Evolutionary conservation across 2,113 vertebrate genomes (phyloP).

Genomic region (Cryptotis parvus): DNA sequence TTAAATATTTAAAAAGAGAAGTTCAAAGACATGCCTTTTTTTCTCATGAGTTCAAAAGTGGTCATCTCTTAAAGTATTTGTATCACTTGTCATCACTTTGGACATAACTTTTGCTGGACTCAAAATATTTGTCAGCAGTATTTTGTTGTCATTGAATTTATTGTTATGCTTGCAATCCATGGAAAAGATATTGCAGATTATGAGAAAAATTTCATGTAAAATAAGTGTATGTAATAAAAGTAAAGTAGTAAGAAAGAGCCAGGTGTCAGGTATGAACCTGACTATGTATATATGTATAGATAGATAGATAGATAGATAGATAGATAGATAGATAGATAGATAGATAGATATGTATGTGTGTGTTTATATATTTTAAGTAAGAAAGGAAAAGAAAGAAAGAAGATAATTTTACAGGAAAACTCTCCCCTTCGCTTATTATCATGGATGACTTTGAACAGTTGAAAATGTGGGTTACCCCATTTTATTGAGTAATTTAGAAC

Average conservation of each 20-base stretch:
- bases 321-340: too few species aligned
- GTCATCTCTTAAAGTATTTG: background rate
- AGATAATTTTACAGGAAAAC: background rate
- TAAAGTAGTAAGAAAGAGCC: background rate
- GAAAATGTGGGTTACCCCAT: background rate
- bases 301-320: too few species aligned
- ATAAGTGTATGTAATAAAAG: background rate
- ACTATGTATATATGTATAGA: too few species aligned
- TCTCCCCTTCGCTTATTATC: background rate
- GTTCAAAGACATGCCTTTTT: background rate
- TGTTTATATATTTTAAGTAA: background rate
- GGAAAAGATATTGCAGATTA: background rate
- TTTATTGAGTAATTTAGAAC: slow-evolving; percentile 1
- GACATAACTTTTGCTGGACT: background rate
- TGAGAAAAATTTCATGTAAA: background rate
- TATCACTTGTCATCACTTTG: background rate
- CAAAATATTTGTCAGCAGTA: background rate
- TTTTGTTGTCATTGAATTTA: background rate
- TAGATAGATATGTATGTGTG: background rate
- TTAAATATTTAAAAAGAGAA: too few species aligned
- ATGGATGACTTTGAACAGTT: background rate
- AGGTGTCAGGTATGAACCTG: background rate
- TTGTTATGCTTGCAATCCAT: background rate
- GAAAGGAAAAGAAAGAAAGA: background rate
- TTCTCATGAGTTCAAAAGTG: background rate